phyloP scores from a whole-genome alignment of 2,797 vertebrate species.

The Muraenolepis orangiensis region DNA sequence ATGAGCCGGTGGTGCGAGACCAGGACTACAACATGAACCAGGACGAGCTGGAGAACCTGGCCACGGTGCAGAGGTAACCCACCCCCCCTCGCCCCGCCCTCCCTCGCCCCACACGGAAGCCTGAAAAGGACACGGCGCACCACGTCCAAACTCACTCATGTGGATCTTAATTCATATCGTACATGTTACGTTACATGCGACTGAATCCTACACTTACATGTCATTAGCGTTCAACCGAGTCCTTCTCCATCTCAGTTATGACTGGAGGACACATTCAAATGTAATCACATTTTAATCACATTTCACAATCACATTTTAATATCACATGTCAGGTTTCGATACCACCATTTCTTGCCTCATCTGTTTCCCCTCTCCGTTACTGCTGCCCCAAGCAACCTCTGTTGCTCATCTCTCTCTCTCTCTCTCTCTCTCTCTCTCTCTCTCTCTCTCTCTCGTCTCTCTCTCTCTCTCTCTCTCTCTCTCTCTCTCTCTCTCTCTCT shows the following conservation, averaged over 20 bases:
- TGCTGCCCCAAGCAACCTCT: neutral
- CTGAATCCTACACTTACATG: no score
- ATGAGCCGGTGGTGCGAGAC: slow-evolving; percentile 79
- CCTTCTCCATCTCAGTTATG: neutral
- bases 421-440: neutral
- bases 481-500: neutral
- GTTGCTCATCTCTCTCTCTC: neutral
- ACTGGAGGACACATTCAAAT: neutral
- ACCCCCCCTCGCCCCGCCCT: neutral
- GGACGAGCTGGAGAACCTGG: slow-evolving; percentile 90
- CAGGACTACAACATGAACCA: slow-evolving; percentile 86
- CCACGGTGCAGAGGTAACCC: slow-evolving; percentile 86
- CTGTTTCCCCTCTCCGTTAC: no score
- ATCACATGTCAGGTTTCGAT: neutral
- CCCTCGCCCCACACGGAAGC: neutral
- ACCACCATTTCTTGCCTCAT: neutral
- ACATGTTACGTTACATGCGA: no score
- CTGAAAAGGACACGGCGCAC: neutral
- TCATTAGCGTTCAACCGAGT: neutral
- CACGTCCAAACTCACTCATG: neutral
- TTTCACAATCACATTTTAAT: neutral
- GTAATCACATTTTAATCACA: neutral
- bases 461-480: neutral
- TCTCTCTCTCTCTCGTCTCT: slow-evolving; percentile 1
- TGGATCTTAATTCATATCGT: neutral